Base-by-base conservation (phyloP, 2,113 vertebrate genomes). In the Merops nubicus region DNA sequence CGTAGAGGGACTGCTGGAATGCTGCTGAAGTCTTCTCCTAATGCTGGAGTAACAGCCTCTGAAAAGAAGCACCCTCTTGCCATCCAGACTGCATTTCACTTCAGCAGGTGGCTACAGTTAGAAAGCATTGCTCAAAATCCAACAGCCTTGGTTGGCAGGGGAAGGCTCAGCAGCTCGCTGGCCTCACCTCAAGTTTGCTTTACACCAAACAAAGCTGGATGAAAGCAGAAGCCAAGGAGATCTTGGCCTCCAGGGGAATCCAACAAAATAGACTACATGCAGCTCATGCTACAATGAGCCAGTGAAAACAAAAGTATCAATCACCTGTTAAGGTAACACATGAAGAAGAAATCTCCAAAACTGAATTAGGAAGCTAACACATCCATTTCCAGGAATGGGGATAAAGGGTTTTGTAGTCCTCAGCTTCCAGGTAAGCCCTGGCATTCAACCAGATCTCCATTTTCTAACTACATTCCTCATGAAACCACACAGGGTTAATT, bases 41-140 rank as follows among this genome's bases (percentile, higher is more conserved):
- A 7, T 5, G 6, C 0, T n/a, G 51, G 19, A 36, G 59, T 12
- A 43, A 48, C 18, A 50, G 6, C 6, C 5, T 54, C 70, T 42
- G 75, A 74, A 85, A 60, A 12, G 0, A 0, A 31, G 8, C 26
- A 23, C 29, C 11, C 7, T 29, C 0, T 0, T 31, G 15, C 48
- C 57, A 54, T 33, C 17, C 19, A 33, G 53, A 9, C 43, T 6
- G 2, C 3, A 6, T 17, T 87, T 48, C 40, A 12, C 59, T 76
- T 73, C 7, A 65, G 48, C 21, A 33, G 5, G 48, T 22, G 43
- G 13, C 23, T 48, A 42, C 14, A 57, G 29, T 36, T 12, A 51
- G 70, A 63, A 68, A 64, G n/a, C 73, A 72, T 38, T 1, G 3
- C 34, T 73, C 64, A 42, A 82, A 82, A 88, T 92, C 12, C 76